Conservation (phyloP, 2,888 invertebrate genomes). For the Embidobia sp. region DNA sequence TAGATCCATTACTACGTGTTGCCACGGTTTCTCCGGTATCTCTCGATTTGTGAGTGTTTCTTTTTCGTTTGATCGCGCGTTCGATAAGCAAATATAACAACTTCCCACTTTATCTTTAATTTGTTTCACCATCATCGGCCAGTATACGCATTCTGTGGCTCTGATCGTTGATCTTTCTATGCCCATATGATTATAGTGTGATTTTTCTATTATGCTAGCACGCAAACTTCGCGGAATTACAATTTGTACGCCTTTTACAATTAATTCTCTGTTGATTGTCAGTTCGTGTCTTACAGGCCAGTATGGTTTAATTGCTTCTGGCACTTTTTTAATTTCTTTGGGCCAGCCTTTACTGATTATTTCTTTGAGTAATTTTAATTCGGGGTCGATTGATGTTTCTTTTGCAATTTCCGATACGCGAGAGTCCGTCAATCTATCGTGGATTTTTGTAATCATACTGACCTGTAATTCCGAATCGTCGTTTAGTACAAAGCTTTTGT, state of each 20-base stretch:
- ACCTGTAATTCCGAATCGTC: slow-evolving; percentile 57
- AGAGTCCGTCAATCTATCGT: slow-evolving; percentile 44
- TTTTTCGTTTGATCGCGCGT: slow-evolving; percentile 52
- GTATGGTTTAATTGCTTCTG: slow-evolving; percentile 39
- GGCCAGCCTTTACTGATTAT: slow-evolving; percentile 67
- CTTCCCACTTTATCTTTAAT: slow-evolving; percentile 65
- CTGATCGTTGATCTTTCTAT: slow-evolving; percentile 66
- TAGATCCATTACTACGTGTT: slow-evolving; percentile 54
- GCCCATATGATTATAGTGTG: slow-evolving; percentile 70
- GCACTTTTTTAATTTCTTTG: slow-evolving; percentile 52
- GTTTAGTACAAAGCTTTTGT: slow-evolving; percentile 13
- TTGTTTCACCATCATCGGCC: slow-evolving; percentile 67
- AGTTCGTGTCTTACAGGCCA: slow-evolving; percentile 54
- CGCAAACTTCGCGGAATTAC: slow-evolving; percentile 61
- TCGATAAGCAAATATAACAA: slow-evolving; percentile 60
- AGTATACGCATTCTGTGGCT: slow-evolving; percentile 67
- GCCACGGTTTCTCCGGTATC: slow-evolving; percentile 58
- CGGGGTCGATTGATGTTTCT: slow-evolving; percentile 58
- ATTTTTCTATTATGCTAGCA: slow-evolving; percentile 63
- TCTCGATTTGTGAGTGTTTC: slow-evolving; percentile 50
- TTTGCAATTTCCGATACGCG: slow-evolving; percentile 15
- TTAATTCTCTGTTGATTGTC: slow-evolving; percentile 45
- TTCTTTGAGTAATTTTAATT: slow-evolving; percentile 61
- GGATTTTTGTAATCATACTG: slow-evolving; percentile 68
- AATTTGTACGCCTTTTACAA: slow-evolving; percentile 60